These are phyloP conservation scores for Proisotoma minuta DNA, from an alignment of 2,888 invertebrate genomes.

Conservation along the genomic window DNA sequence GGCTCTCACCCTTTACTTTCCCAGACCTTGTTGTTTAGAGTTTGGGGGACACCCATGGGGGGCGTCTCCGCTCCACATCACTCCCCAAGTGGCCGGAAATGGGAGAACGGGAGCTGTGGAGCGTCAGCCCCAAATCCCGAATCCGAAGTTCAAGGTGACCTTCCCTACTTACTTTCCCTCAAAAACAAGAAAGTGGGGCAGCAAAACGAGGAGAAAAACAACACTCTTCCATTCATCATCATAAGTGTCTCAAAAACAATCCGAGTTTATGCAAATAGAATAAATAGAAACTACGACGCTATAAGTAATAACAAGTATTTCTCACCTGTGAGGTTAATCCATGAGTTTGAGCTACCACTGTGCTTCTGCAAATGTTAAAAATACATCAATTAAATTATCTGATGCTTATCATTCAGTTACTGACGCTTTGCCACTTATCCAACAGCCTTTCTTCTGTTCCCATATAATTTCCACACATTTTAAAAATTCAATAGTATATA, in stretches of 20 bases:
- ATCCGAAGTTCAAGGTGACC: slow-evolving; percentile 3
- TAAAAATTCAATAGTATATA: too few species aligned
- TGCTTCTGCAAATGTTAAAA: slow-evolving; percentile 43
- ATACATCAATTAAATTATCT: background rate
- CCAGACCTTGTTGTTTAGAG: too few species aligned
- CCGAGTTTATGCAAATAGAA: background rate
- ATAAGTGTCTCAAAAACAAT: too few species aligned
- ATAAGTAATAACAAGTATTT: too few species aligned
- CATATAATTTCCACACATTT: background rate
- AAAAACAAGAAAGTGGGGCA: background rate
- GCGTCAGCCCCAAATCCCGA: background rate
- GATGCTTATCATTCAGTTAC: too few species aligned
- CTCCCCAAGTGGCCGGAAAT: background rate
- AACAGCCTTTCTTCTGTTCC: background rate
- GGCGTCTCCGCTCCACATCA: too few species aligned
- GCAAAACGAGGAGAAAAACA: background rate
- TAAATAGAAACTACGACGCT: slow-evolving; percentile 2
- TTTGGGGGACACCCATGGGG: too few species aligned
- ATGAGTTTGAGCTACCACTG: slow-evolving; percentile 45
- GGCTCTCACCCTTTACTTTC: too few species aligned
- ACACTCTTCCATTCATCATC: background rate
- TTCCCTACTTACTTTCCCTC: background rate
- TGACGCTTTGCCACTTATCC: too few species aligned
- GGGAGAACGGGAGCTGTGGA: background rate
- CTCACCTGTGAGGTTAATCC: slow-evolving; percentile 48